Evolutionary conservation across 1,140 invertebrate species (phyloP), one percentile per base, ranked within the genome.

Genomic region (Drosophila willistoni): DNA sequence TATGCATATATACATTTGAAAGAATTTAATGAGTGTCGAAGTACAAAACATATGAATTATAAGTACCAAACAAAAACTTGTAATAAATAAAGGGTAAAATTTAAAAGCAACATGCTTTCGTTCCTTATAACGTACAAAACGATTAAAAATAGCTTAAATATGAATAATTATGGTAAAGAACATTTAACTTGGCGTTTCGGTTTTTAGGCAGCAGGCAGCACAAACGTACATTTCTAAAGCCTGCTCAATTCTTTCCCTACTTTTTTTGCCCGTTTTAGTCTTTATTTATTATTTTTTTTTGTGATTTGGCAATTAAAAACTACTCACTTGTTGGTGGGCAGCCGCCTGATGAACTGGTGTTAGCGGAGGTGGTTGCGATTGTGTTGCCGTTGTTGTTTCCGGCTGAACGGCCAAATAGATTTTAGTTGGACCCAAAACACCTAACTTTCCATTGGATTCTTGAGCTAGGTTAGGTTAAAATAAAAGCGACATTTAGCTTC

Each of bases 381-480:
- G 84, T 79, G 56, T 59, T 7, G 64, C 71, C 78, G 64, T 70
- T 17, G 76, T 72, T 42, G 90, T 78, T 68, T 87, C 86, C 13
- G 96, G 96, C 91, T 97, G 96, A 42, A 97, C 96, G 1, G 96
- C 96, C 36, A 97, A 83, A 90, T 97, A 97, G 75, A 97, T 96
- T 93, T 97, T 97, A 6, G 96, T 96, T 5, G 96, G 96, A 13
- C 96, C 96, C 55, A 97, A 91, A 71, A 96, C 95, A 14, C 96
- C 96, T 90, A 96, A 95, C 83, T 96, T 97, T 12, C 96, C 96
- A 13, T 95, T 96, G 1, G 95, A 94, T 79, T 95, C 96, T 95
- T 96, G 96, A 9, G 96, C 96, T 96, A 13, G 7, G 22, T n/a
- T 96, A 13, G 7, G 22, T n/a, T 34, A 10, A 12, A 41, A 19